Evolutionary conservation across 2,797 vertebrate genomes (phyloP), one percentile per base, ranked within the genome.

Genomic region (Myripristis jacobus): DNA sequence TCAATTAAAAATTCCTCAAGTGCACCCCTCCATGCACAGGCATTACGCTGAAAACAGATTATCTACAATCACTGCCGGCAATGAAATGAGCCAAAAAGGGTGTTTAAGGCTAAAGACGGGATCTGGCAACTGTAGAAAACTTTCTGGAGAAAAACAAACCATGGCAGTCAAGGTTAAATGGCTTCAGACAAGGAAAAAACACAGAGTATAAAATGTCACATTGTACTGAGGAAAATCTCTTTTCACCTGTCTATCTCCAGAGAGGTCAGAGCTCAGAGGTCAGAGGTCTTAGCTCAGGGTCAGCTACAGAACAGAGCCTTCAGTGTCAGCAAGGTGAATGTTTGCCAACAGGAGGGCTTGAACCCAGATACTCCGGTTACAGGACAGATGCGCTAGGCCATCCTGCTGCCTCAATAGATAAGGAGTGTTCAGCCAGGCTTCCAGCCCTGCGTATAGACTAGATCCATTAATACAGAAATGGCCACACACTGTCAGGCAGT

Each of bases 1-100:
- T 87, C 82, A 91, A 91, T 93, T 85, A 81, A 88, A 91, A 82
- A 87, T 83, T 87, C 83, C 76, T 91, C 72, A 88, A 90, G 83
- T 56, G 50, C 85, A 88, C 81, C 88, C 71, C 81, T 82, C 36
- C 24, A 21, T 70, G 71, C 61, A 70, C 24, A 21, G 67, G 71
- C 61, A 70, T 63, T 48, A 72, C 58, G 22, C 66, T 69, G 64
- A 85, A 87, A 85, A 79, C 80, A 74, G 82, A 90, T 89, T 87
- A 87, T 88, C 85, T 80, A 50, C 29, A 78, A 89, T 90, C 85
- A 88, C 77, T 9, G 46, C 29, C 27, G 21, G 54, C 50, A 41
- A 12, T 81, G 43, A 77, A 83, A 81, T 22, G 62, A 77, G 89
- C 85, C 89, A 89, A 80, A 86, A 79, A 11, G n/a, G 47, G 78